These are phyloP conservation scores for Alethe diademata DNA, from an alignment of 2,113 vertebrate species.

Conservation along the genomic window DNA sequence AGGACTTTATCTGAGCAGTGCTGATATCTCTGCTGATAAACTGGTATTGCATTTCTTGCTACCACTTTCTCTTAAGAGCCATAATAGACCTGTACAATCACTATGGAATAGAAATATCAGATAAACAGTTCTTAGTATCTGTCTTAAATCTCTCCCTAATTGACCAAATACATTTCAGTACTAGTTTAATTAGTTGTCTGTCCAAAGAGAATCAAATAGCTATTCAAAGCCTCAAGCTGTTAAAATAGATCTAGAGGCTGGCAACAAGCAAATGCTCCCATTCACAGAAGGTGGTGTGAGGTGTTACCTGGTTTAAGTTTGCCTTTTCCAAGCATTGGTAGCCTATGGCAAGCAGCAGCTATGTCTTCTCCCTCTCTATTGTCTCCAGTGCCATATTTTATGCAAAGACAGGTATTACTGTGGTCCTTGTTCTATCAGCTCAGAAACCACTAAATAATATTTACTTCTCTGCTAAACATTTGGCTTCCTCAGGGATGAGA, in stretches of 20 bases:
- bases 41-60: constrained; percentile 13
- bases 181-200: constrained; percentile 44
- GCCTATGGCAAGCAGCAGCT: neutral
- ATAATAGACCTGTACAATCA: neutral
- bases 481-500: neutral
- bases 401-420: neutral
- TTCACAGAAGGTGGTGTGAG: neutral
- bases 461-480: neutral
- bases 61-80: constrained; percentile 13
- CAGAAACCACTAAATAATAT: neutral
- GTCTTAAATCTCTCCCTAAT: constrained; percentile 2
- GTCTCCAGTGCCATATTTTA: neutral
- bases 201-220: neutral
- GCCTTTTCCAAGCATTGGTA: neutral
- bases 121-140: constrained; percentile 9
- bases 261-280: neutral
- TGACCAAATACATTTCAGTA: constrained; percentile 33
- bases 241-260: neutral
- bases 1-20: constrained; percentile 29
- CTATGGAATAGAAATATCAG: constrained; percentile 28
- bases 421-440: neutral
- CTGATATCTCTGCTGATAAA: constrained; percentile 30
- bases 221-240: neutral
- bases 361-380: neutral
- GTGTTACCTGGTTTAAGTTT: neutral